These are phyloP conservation scores for Tychaedon coryphoeus DNA, from an alignment of 2,113 vertebrate species.

Conservation along the genomic window DNA sequence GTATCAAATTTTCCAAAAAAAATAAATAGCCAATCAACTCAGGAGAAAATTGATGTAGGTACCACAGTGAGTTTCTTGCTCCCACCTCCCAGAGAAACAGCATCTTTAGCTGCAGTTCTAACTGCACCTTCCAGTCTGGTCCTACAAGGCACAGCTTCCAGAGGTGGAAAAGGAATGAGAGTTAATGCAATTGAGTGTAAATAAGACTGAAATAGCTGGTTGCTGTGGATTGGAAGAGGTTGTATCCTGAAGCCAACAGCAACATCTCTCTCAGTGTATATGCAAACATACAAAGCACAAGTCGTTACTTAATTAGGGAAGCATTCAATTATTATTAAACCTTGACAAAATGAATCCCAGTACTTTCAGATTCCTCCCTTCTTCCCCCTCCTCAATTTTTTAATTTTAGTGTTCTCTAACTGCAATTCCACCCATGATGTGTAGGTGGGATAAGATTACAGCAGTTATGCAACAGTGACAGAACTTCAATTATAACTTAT, in stretches of 20 bases:
- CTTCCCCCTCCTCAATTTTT: slow-evolving; percentile 46
- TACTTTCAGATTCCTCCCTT: slow-evolving; percentile 29
- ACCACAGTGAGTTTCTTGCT: neutral
- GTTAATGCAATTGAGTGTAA: neutral
- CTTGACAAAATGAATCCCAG: slow-evolving; percentile 10
- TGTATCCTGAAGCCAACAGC: neutral
- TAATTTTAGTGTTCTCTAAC: slow-evolving; percentile 54
- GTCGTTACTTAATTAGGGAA: slow-evolving; percentile 34
- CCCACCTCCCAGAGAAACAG: neutral
- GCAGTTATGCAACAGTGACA: slow-evolving; percentile 49
- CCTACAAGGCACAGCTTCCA: neutral
- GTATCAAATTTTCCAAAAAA: neutral
- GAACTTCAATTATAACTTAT: slow-evolving; percentile 53
- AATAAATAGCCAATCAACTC: neutral
- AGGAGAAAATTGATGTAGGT: neutral
- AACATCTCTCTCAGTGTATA: neutral
- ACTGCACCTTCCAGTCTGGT: neutral
- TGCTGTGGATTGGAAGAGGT: neutral
- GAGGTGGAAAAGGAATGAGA: neutral
- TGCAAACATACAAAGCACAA: neutral
- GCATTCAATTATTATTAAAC: slow-evolving; percentile 20
- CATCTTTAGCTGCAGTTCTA: neutral
- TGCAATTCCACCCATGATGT: slow-evolving; percentile 40
- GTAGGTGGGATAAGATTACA: slow-evolving; percentile 46
- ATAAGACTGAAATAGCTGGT: neutral